Base-by-base conservation (phyloP, 2,888 invertebrate species). In the Phorcus lineatus region DNA sequence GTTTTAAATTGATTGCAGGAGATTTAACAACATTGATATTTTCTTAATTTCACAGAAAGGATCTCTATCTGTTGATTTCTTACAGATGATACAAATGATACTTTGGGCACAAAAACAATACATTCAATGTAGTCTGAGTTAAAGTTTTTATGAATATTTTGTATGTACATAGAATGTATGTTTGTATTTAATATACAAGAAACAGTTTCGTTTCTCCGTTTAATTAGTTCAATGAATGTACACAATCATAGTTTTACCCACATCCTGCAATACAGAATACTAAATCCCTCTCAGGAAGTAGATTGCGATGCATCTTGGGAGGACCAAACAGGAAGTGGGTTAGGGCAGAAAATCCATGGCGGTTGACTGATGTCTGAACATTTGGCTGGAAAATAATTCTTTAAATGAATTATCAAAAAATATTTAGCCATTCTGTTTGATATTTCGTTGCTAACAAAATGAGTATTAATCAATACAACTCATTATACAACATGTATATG, bases 181-280 rank as follows among this genome's bases (percentile, higher is more conserved):
- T n/a, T n/a, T n/a, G n/a, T n/a, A n/a, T n/a, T n/a, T n/a, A n/a
- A n/a, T n/a, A n/a, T n/a, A n/a, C n/a, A n/a, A n/a, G n/a, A n/a
- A n/a, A n/a, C n/a, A n/a, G n/a, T n/a, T n/a, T n/a, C n/a, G n/a
- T n/a, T n/a, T n/a, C n/a, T n/a, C n/a, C n/a, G n/a, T n/a, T n/a
- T n/a, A n/a, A 17, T 55, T 31, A 17, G 54, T 75, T 6, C 6
- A 40, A 11, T n/a, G 40, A 67, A n/a, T 16, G n/a, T n/a, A 0
- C 40, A 31, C 24, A 57, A 66, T 24, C 4, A 77, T 31, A 22
- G 53, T 0, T 57, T 1, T 40, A 91, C 94, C 92, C 86, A 94
- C 94, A 92, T 82, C 93, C 92, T 57, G 94, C 94, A 79, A 94
- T 91, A 77, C 93, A 93, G 89, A 94, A 94, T 17, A 94, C 88